phyloP scores from a whole-genome alignment of 2,797 vertebrate species.

The Pampus argenteus region DNA sequence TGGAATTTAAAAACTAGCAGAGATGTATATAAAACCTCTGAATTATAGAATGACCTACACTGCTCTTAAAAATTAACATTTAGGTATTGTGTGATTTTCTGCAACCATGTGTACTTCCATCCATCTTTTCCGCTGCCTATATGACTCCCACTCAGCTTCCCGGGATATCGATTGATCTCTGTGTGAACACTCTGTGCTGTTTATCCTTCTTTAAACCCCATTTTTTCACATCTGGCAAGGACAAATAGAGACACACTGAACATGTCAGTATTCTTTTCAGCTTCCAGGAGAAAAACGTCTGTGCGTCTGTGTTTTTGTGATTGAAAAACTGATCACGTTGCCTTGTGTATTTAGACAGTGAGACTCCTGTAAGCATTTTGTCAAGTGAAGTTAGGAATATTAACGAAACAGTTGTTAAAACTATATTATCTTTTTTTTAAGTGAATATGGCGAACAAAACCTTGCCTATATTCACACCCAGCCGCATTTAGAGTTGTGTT shows the following conservation, averaged over 20 bases:
- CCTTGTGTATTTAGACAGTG: neutral
- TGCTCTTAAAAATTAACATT: constrained; percentile 7
- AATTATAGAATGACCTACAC: constrained; percentile 35
- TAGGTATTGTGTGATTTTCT: constrained; percentile 16
- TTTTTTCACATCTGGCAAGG: constrained; percentile 34
- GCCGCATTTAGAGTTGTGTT: no score
- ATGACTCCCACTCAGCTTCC: constrained; percentile 37
- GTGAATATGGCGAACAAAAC: no score
- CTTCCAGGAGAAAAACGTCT: constrained; percentile 14
- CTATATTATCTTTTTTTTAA: no score
- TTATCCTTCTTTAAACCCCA: constrained; percentile 22
- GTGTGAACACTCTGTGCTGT: constrained; percentile 34
- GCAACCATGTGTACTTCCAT: neutral
- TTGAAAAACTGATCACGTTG: neutral
- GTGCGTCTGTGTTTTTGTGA: no score
- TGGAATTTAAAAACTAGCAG: constrained; percentile 37
- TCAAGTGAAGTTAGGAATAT: neutral
- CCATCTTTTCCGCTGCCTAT: neutral
- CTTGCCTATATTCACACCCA: no score
- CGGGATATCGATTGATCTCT: constrained; percentile 57
- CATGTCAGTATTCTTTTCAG: constrained; percentile 32
- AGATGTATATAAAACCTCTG: constrained; percentile 45
- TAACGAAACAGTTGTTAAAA: neutral
- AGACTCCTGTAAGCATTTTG: neutral
- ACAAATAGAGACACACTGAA: constrained; percentile 36